Conservation (phyloP, 1,140 invertebrate species). For the Chrysoperla carnea region DNA sequence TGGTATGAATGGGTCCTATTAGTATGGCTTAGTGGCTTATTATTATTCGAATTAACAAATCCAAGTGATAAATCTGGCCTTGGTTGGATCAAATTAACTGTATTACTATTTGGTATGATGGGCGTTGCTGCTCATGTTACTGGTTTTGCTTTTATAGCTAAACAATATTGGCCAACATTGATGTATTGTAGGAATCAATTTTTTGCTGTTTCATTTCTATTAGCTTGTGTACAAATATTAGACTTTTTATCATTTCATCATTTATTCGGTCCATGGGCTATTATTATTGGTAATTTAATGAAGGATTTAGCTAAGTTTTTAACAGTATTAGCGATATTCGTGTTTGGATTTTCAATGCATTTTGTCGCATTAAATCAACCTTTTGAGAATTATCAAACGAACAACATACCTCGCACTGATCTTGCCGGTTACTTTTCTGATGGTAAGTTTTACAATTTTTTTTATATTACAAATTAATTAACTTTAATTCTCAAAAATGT, state of each 20-base stretch:
- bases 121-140: slow-evolving; percentile 81
- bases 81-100: slow-evolving; percentile 83
- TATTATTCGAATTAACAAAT: slow-evolving; percentile 92
- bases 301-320: slow-evolving; percentile 89
- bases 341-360: slow-evolving; percentile 96
- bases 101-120: slow-evolving; percentile 80
- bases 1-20: slow-evolving; percentile 95
- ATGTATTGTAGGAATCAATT: slow-evolving; percentile 92
- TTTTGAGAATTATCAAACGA: slow-evolving; percentile 44
- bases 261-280: slow-evolving; percentile 95
- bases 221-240: slow-evolving; percentile 92
- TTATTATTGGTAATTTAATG: slow-evolving; percentile 77
- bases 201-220: slow-evolving; percentile 81
- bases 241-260: slow-evolving; percentile 97
- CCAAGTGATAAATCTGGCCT: slow-evolving; percentile 88
- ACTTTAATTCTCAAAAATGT: neutral
- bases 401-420: no score
- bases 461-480: slow-evolving; percentile 4
- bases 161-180: slow-evolving; percentile 57
- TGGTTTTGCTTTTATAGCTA: slow-evolving; percentile 48
- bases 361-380: slow-evolving; percentile 92
- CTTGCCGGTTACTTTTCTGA: slow-evolving; percentile 39
- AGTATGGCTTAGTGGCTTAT: slow-evolving; percentile 86
- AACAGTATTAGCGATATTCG: slow-evolving; percentile 92
- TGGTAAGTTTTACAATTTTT: slow-evolving; percentile 37